Percentiles rank a stretch among this genome's conserved stretches.
These are phyloP conservation scores for Pituophis catenifer DNA, from an alignment of 2,113 vertebrate species.

Conservation along the genomic window DNA sequence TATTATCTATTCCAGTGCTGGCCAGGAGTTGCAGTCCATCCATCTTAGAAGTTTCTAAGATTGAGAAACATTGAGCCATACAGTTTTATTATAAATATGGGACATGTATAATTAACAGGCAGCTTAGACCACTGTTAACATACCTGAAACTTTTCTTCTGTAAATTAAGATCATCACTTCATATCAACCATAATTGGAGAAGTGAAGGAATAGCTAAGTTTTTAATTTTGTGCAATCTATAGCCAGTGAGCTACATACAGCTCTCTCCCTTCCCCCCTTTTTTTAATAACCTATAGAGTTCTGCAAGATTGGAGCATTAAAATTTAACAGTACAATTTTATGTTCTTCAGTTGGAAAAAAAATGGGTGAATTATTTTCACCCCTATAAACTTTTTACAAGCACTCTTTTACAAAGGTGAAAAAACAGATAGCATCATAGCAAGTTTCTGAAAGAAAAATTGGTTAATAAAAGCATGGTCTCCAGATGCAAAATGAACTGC, in stretches of 20 bases:
- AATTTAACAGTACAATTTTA: background rate
- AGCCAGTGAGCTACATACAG: background rate
- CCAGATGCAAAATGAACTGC: background rate
- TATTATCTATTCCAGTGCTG: slow-evolving; percentile 19
- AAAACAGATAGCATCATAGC: background rate
- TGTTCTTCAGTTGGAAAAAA: background rate
- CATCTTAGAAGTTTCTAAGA: background rate
- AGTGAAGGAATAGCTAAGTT: background rate
- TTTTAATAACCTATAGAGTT: background rate
- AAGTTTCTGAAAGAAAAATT: background rate
- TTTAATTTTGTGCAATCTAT: background rate
- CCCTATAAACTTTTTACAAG: background rate
- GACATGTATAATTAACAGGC: background rate
- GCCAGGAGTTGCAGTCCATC: background rate
- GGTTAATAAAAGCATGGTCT: background rate
- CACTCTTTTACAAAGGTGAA: background rate
- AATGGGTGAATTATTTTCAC: background rate
- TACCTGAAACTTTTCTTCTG: slow-evolving; percentile 5
- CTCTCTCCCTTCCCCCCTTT: background rate
- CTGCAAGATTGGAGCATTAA: background rate
- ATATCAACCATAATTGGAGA: background rate
- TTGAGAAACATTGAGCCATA: background rate
- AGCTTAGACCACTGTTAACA: background rate
- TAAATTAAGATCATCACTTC: background rate
- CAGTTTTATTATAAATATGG: background rate